Evolutionary conservation across 2,113 vertebrate species (phyloP), one percentile per base, ranked within the genome.

Genomic region (Ptilorrhoa leucosticta): DNA sequence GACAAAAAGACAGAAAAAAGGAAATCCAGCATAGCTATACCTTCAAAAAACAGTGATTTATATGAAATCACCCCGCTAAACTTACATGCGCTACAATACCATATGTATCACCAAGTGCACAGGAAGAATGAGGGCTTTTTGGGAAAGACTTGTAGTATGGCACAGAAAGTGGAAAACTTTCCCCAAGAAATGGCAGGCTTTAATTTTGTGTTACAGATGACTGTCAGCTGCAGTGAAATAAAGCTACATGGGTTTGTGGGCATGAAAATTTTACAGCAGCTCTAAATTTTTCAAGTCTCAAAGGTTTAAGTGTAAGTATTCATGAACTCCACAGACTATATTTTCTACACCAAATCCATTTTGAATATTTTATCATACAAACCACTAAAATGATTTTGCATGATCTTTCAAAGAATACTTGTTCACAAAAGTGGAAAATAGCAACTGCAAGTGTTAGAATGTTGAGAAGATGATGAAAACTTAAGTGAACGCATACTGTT

Each of bases 281-380:
- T 94, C 68, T 66, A 54, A 17, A n/a, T 80, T 90, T 93, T 83
- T 77, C 75, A 81, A 85, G 44, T 95, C 76, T 93, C 79, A 73
- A 83, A 96, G 79, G 79, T 95, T 78, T 90, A 85, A 92, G 47
- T 70, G 64, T 88, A 95, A 86, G 93, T 94, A 96, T 94, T 96
- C 93, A 90, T 90, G 82, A 96, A 86, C 68, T 81, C 64, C 82
- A 69, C n/a, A 65, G 61, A 94, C 83, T 53, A 7, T 42, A 86
- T 93, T 83, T 93, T 88, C 90, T 60, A 83, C 68, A 83, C 66
- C 63, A 88, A 86, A 93, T 70, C 2, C 2, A 69, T 66, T 80
- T 73, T 93, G 96, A 93, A 96, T 95, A 93, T 96, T 94, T 94
- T 92, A 97, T 70, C 88, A 70, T 22, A 85, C 50, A 91, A 94